A percentile compares a stretch with the other conserved stretches of the same genome.
These are phyloP conservation scores for Chitala chitala DNA, from an alignment of 2,113 vertebrate species.

Conservation along the genomic window DNA sequence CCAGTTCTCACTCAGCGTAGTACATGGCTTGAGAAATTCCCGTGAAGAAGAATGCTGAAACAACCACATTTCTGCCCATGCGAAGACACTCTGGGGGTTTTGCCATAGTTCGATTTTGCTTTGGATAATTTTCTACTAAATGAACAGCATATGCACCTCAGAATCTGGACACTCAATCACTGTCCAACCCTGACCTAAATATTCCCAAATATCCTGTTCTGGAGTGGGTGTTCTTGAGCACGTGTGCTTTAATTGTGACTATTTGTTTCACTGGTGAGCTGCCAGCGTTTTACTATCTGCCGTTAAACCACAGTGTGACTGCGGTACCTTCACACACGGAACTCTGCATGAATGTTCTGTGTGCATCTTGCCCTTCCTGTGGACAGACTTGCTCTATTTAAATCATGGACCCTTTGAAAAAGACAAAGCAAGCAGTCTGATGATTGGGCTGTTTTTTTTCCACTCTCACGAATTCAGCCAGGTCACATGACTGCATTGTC, in stretches of 20 bases:
- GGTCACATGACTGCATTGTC: too few species aligned
- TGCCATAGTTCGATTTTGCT: constrained; percentile 6
- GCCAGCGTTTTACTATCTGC: background rate
- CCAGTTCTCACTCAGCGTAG: background rate
- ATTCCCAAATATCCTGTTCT: background rate
- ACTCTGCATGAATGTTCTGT: background rate
- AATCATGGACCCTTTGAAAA: background rate
- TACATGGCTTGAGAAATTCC: background rate
- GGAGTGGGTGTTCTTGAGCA: background rate
- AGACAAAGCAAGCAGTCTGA: background rate
- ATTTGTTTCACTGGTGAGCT: constrained; percentile 12
- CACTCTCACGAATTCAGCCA: background rate
- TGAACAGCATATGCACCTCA: constrained; percentile 1
- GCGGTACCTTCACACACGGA: background rate
- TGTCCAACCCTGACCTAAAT: constrained; percentile 10
- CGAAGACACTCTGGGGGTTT: constrained; percentile 1
- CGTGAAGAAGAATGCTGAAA: background rate
- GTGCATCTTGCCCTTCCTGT: background rate
- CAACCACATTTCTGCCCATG: background rate
- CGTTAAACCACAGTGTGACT: background rate
- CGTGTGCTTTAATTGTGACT: background rate
- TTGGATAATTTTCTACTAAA: constrained; percentile 10
- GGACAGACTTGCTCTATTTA: background rate
- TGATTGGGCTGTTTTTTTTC: too few species aligned
- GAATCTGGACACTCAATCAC: constrained; percentile 7